A percentile compares a stretch with the other conserved stretches of the same genome.
phyloP scores from a whole-genome alignment of 1,140 invertebrate species.

The Ganaspis sp. region DNA sequence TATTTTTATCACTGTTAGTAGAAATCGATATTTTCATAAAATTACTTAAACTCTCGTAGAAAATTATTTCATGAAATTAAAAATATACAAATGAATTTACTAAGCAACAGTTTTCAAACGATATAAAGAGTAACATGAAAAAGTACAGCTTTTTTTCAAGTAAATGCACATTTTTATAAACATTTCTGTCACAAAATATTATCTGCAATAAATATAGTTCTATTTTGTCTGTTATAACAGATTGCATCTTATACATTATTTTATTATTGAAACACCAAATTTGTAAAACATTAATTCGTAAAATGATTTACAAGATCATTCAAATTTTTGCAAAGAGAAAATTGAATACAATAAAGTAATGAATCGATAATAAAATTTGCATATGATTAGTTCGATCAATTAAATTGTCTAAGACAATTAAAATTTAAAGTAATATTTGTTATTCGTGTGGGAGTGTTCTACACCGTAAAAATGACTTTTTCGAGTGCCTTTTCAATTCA shows the following conservation, averaged over 20 bases:
- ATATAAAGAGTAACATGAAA: slow-evolving; percentile 3
- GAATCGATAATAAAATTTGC: too few species aligned
- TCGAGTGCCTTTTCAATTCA: slow-evolving; percentile 12
- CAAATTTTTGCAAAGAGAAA: background rate
- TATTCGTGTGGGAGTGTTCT: too few species aligned
- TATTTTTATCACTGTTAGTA: background rate
- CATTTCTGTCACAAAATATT: background rate
- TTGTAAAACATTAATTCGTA: background rate
- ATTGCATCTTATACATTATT: background rate
- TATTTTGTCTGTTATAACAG: background rate
- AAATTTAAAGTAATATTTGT: too few species aligned
- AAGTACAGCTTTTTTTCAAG: background rate
- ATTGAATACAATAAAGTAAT: too few species aligned
- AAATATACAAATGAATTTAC: background rate
- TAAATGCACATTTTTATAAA: background rate
- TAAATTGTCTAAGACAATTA: too few species aligned
- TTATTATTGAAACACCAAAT: background rate
- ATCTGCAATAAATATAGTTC: background rate
- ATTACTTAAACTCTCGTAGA: background rate
- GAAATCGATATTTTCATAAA: background rate
- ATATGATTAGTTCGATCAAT: too few species aligned
- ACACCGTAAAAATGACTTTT: background rate
- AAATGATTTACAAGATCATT: too few species aligned
- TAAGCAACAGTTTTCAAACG: background rate
- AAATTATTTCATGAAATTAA: slow-evolving; percentile 15